These are phyloP conservation scores for Mormoops blainvillei DNA, from an alignment of 2,113 vertebrate genomes.

Conservation along the genomic window DNA sequence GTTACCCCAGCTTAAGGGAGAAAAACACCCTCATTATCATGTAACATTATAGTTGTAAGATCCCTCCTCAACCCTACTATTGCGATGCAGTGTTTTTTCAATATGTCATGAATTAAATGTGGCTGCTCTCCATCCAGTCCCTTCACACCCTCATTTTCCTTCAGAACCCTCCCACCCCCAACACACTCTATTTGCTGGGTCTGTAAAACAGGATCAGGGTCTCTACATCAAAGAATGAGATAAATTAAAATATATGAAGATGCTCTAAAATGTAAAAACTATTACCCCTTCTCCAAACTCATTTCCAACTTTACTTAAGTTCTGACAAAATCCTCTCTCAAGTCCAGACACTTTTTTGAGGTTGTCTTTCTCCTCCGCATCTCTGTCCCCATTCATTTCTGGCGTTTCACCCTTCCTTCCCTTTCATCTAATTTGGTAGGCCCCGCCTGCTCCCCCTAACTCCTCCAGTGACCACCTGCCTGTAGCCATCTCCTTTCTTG, in stretches of 20 bases:
- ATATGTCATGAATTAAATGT: background rate
- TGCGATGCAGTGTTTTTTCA: background rate
- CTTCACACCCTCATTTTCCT: constrained; percentile 40
- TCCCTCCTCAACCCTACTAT: too few species aligned
- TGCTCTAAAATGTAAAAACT: background rate
- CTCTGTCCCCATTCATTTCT: background rate
- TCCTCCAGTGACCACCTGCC: background rate
- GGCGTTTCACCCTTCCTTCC: background rate
- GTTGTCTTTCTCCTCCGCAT: background rate
- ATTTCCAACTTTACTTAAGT: background rate
- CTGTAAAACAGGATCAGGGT: background rate
- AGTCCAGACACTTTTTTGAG: background rate
- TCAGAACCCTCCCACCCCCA: background rate
- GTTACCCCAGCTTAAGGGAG: background rate
- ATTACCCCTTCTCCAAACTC: background rate
- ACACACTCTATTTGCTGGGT: constrained; percentile 62
- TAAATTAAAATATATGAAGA: background rate
- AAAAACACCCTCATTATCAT: background rate
- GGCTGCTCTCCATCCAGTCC: background rate
- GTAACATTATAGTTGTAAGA: background rate
- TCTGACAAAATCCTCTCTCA: background rate
- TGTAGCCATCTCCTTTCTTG: background rate
- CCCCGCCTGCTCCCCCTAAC: too few species aligned
- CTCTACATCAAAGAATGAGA: background rate
- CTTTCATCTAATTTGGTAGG: background rate